Base-by-base conservation (phyloP, 2,888 invertebrate genomes). In the Caenorhabditis afra region DNA sequence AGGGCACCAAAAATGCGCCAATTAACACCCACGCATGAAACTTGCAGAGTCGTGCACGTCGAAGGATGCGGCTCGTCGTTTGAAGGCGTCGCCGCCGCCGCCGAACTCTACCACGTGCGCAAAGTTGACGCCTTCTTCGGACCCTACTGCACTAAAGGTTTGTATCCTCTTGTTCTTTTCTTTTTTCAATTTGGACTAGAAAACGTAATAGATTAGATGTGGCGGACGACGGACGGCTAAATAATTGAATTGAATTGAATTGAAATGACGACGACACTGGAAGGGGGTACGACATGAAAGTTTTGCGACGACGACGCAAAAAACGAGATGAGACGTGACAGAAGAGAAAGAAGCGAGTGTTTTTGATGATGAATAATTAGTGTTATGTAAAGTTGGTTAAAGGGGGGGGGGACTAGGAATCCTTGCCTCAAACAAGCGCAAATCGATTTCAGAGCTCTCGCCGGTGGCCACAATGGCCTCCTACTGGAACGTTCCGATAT, bases 391-490 rank as follows among this genome's bases (percentile, higher is more conserved):
- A n/a, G n/a, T n/a, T n/a, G n/a, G n/a, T n/a, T n/a, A n/a, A n/a
- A n/a, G n/a, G n/a, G n/a, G n/a, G n/a, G n/a, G n/a, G n/a, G n/a
- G n/a, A n/a, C n/a, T n/a, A n/a, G n/a, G n/a, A n/a, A n/a, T n/a
- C n/a, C n/a, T n/a, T n/a, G n/a, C n/a, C 23, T 53, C 53, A 53
- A n/a, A 22, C 20, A n/a, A 37, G 11, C 37, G 37, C 37, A 37
- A 37, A 37, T n/a, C n/a, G n/a, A 14, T 41, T 41, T 3, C 79
- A 81, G 84, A 84, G 68, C 79, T 83, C 16, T 52, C 79, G 5
- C 70, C 83, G 3, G 84, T 84, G n/a, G 85, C 84, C 10, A 79
- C 83, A 14, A 85, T 85, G 85, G 85, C 85, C 1, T 66, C 80
- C 16, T 85, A 74, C 61, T 85, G 85, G 85, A 83, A 84, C 55